Evolutionary conservation across 23 tunicate species (phyloP), one percentile per base, ranked within the genome.

Genomic region (Diplosoma virens): DNA sequence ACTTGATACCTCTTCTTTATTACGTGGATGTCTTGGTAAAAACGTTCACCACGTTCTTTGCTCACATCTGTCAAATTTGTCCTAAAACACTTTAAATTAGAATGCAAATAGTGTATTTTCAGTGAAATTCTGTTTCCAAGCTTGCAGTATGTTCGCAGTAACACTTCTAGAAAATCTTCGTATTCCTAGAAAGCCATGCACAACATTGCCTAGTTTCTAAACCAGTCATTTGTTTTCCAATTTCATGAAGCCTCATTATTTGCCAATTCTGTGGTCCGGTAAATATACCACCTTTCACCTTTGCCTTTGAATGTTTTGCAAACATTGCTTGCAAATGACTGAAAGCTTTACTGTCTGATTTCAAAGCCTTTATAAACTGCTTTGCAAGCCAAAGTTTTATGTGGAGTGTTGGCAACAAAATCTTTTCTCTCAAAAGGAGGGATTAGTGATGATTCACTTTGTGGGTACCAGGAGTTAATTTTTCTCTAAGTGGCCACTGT

Each of bases 111-210:
- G n/a, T 64, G 71, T 20, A 64, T 64, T 64, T 64, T 64, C 71
- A 64, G 37, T 64, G n/a, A n/a, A n/a, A n/a, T n/a, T n/a, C n/a
- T n/a, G 71, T 36, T 64, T 64, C 71, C 71, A 64, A 64, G 71
- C 35, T 64, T 64, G 71, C 37, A 32, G 71, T 64, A 64, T 64
- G 35, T 32, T 64, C 29, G 71, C 71, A 64, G 37, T 64, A 64
- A 64, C 11, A 16, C 29, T 64, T 64, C 71, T 32, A 64, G 20
- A 30, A 28, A 32, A 64, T 64, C 71, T 64, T 64, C 71, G 20
- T 64, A 64, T 64, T 30, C 71, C 71, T 20, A 64, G 71, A 64
- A 64, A 29, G 35, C 71, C 71, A 64, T 64, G 37, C 20, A 28
- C 71, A 64, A 28, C 37, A 64, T 25, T 25, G 71, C 37, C 26